These are phyloP conservation scores for Periophthalmus magnuspinnatus DNA, from an alignment of 2,797 vertebrate genomes.

Conservation along the genomic window DNA sequence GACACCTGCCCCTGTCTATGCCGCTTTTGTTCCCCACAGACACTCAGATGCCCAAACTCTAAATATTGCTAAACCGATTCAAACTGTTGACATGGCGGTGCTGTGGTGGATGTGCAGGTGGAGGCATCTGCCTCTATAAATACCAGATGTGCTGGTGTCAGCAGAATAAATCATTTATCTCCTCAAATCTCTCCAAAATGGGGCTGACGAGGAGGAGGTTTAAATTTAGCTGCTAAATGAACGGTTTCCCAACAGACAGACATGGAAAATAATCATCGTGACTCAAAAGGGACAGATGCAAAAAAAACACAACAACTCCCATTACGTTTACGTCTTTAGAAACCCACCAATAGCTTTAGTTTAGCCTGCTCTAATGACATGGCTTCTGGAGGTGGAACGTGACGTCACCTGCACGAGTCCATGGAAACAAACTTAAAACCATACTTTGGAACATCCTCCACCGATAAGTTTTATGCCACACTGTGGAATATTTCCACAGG, in stretches of 20 bases:
- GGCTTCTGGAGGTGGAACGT: no score
- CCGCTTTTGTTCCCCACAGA: not conserved
- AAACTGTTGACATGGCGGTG: not conserved
- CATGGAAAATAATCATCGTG: slow-evolving; percentile 77
- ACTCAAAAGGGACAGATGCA: slow-evolving; percentile 25
- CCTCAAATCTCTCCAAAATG: slow-evolving; percentile 82
- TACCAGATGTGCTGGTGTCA: slow-evolving; percentile 80
- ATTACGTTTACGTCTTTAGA: not conserved
- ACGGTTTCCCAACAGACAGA: slow-evolving; percentile 80
- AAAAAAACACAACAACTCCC: not conserved
- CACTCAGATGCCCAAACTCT: not conserved
- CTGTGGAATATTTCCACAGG: no score
- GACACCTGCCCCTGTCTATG: not conserved
- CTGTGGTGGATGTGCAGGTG: not conserved
- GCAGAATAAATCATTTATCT: slow-evolving; percentile 87
- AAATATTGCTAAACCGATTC: not conserved
- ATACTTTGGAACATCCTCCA: no score
- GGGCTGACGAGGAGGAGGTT: slow-evolving; percentile 83
- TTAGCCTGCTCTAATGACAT: slow-evolving; percentile 10
- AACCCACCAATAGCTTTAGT: not conserved
- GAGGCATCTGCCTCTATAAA: slow-evolving; percentile 86
- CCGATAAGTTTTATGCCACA: no score
- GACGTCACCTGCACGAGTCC: no score
- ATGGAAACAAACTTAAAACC: no score
- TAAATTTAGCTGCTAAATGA: slow-evolving; percentile 84